Conservation (phyloP, 2,888 invertebrate genomes). For the Xylota segnis region DNA sequence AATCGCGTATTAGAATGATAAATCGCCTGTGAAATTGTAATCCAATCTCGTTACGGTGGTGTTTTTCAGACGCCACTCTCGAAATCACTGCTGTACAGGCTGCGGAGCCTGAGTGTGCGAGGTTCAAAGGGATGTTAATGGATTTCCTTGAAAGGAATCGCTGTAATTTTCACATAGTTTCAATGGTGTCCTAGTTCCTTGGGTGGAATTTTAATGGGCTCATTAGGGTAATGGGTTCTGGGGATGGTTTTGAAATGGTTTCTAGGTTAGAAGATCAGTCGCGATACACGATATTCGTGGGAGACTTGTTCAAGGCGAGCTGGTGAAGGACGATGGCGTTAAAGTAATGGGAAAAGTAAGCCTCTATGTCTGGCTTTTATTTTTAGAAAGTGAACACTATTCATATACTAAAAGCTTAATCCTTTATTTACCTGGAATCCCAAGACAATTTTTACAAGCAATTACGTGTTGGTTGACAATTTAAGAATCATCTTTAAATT, state of each 20-base stretch:
- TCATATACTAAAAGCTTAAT: too few species aligned
- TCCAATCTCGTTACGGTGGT: slow-evolving; percentile 76
- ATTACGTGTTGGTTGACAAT: too few species aligned
- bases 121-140: slow-evolving; percentile 50
- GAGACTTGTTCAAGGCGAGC: background rate
- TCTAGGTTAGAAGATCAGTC: slow-evolving; percentile 27
- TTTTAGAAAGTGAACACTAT: too few species aligned
- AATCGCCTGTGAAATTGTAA: slow-evolving; percentile 81
- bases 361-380: too few species aligned
- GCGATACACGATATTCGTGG: slow-evolving; percentile 8
- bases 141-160: slow-evolving; percentile 39
- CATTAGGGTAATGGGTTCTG: slow-evolving; percentile 79
- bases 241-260: slow-evolving; percentile 13
- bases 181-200: slow-evolving; percentile 71
- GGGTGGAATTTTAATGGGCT: slow-evolving; percentile 83
- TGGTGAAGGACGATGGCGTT: background rate
- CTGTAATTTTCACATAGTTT: slow-evolving; percentile 46
- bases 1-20: slow-evolving; percentile 83
- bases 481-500: too few species aligned
- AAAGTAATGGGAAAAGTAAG: background rate
- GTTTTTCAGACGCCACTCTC: slow-evolving; percentile 28
- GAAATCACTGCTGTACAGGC: slow-evolving; percentile 60
- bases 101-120: slow-evolving; percentile 6
- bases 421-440: too few species aligned
- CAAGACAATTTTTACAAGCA: too few species aligned